Conservation (phyloP, 2,113 vertebrate genomes). For the Sialia sialis region DNA sequence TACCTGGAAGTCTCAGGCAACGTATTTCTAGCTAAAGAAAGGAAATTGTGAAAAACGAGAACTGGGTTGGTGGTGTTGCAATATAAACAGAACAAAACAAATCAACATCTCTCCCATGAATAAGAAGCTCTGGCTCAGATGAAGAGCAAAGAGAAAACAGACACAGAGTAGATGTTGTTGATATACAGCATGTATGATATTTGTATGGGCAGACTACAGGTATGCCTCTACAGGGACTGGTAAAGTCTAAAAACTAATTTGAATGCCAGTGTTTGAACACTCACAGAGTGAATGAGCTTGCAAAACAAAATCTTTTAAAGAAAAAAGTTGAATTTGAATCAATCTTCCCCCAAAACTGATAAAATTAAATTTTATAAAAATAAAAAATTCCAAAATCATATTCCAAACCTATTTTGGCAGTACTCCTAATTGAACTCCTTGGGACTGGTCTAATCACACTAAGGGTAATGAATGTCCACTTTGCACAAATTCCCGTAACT, state of each 20-base stretch:
- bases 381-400: not conserved
- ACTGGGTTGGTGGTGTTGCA: not conserved
- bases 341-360: accelerated
- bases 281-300: not conserved
- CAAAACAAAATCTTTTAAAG: not conserved
- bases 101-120: not conserved
- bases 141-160: not conserved
- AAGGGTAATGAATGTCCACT: not conserved
- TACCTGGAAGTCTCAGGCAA: not conserved
- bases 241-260: not conserved
- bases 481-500: not conserved
- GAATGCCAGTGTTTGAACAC: not conserved
- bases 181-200: not conserved
- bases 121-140: not conserved
- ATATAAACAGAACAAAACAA: not conserved
- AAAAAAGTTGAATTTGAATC: not conserved
- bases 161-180: not conserved
- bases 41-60: not conserved
- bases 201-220: not conserved
- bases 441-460: not conserved
- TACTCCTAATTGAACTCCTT: not conserved
- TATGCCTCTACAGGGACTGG: not conserved
- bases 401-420: not conserved
- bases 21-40: not conserved
- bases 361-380: not conserved